Base-by-base conservation (phyloP, 2,797 vertebrate genomes). In the Silurus lanzhouensis region DNA sequence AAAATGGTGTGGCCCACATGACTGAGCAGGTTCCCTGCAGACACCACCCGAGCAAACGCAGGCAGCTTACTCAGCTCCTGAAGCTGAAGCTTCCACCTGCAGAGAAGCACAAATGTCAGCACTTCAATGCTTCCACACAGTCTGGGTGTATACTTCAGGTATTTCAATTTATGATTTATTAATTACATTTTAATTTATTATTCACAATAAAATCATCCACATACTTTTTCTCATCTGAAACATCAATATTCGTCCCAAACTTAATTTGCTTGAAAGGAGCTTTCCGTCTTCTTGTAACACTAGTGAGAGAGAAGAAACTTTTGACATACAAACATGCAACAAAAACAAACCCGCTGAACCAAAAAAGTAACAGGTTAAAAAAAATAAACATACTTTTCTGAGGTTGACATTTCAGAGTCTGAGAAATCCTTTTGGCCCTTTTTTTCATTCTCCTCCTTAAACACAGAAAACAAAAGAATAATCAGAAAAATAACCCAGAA, bases 141-240 rank as follows among this genome's bases (percentile, higher is more conserved):
- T 1, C 12, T 25, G 22, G 31, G 38, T 75, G n/a, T 38, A 57
- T 20, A 58, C 25, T 9, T 25, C 7, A 58, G 5, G 6, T 70
- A 48, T 31, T 12, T 71, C 14, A 71, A 61, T 52, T 52, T 52
- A 52, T 7, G 48, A 12, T 38, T 38, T 38, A 38, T 38, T 38
- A 38, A 38, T 38, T 38, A 38, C 38, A 38, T 38, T 38, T 38
- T 0, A 38, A 4, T 38, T 38, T 4, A 38, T 38, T 15, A 80
- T 80, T 48, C 25, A 64, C 61, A 52, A 17, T 68, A 22, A 66
- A 66, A 5, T 63, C 60, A 52, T 15, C 86, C 20, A 96, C 97
- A 96, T 94, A 99, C 98, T 99, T 99, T 94, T 97, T 98, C 84
- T 99, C 98, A 91, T 99, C 98, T 14, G 98, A 99, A 88, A 99